Evolutionary conservation across 2,888 invertebrate genomes (phyloP).

Genomic region (Ochropleura plecta): DNA sequence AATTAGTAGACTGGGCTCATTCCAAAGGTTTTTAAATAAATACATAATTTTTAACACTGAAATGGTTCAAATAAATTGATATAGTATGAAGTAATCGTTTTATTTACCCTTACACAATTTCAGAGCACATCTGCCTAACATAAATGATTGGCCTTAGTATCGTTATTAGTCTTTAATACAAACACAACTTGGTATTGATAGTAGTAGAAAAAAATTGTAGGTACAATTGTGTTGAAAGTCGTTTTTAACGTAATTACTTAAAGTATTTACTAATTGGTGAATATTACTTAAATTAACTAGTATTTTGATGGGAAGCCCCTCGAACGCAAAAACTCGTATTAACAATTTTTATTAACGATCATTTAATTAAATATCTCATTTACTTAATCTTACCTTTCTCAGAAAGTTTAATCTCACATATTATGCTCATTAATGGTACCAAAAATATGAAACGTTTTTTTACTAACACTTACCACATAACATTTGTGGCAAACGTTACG

Average conservation of each 20-base stretch:
- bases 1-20: conserved; percentile 92
- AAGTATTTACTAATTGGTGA: conserved; percentile 7
- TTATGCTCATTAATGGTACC: background rate
- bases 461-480: background rate
- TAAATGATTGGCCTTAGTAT: background rate
- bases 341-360: background rate
- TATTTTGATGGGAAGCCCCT: background rate
- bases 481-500: background rate
- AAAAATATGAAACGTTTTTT: background rate
- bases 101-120: conserved; percentile 43
- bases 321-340: background rate
- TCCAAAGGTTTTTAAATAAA: conserved; percentile 93
- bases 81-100: conserved; percentile 49
- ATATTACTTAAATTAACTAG: background rate
- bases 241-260: conserved; percentile 6
- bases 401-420: background rate
- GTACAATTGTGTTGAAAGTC: conserved; percentile 4
- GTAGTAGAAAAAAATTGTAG: background rate
- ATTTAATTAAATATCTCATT: no score
- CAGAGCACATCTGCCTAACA: background rate
- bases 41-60: background rate
- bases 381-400: no score
- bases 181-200: background rate
- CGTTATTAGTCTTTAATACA: background rate
- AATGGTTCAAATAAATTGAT: conserved; percentile 68